Percentiles rank a stretch among this genome's conserved stretches.
Conservation (phyloP, 2,797 vertebrate genomes). For the Tolypeutes matacus region DNA sequence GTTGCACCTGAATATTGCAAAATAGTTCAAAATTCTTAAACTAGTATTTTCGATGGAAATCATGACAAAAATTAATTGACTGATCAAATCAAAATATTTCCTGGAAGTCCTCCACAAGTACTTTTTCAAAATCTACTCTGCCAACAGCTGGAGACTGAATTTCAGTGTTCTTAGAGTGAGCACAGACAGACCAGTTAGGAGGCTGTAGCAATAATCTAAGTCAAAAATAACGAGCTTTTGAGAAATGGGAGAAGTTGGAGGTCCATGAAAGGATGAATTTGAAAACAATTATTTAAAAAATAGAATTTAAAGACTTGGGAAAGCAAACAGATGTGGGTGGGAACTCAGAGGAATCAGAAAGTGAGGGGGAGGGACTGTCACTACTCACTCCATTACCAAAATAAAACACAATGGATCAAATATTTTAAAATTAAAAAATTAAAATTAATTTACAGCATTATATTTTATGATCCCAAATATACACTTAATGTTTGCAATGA, state of each 20-base stretch:
- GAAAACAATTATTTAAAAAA: conserved; percentile 49
- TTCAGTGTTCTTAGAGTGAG: conserved; percentile 71
- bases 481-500: not conserved
- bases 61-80: conserved; percentile 59
- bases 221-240: conserved; percentile 74
- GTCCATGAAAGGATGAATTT: conserved; percentile 45
- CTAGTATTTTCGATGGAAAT: conserved; percentile 62
- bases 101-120: conserved; percentile 39
- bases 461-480: not conserved
- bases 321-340: conserved; percentile 44
- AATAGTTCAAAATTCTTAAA: not conserved
- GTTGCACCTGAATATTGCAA: not conserved
- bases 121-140: conserved; percentile 55
- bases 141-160: conserved; percentile 74
- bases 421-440: conserved; percentile 58
- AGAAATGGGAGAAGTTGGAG: conserved; percentile 66
- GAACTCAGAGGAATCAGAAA: conserved; percentile 55
- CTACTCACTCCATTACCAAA: not conserved
- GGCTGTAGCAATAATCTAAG: conserved; percentile 43
- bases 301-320: conserved; percentile 52
- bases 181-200: conserved; percentile 60
- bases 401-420: conserved; percentile 36
- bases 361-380: not conserved
- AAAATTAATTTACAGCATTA: not conserved
- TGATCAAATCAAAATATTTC: conserved; percentile 67